These are phyloP conservation scores for Lagopus leucura DNA, from an alignment of 2,113 vertebrate species.

Conservation along the genomic window DNA sequence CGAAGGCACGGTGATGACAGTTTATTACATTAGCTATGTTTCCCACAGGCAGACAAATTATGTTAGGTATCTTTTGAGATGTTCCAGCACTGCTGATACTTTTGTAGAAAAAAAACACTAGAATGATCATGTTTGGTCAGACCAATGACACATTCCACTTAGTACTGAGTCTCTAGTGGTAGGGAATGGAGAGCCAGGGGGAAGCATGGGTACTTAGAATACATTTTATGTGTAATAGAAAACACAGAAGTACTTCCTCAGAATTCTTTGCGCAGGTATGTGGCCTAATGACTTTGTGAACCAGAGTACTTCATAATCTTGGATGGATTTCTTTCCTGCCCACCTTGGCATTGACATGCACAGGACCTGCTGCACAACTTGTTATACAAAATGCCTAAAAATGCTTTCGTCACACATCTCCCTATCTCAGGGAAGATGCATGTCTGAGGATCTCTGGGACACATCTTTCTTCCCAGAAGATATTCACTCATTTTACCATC, in stretches of 20 bases:
- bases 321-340: not conserved
- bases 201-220: not conserved
- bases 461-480: not conserved
- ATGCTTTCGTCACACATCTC: not conserved
- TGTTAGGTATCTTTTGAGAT: not conserved
- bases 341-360: rapidly evolving
- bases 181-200: rapidly evolving
- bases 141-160: not conserved
- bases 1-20: not conserved
- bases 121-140: not conserved
- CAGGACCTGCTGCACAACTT: not conserved
- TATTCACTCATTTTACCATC: not conserved
- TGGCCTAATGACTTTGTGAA: not conserved
- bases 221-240: not conserved
- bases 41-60: not conserved
- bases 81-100: not conserved
- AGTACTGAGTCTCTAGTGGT: not conserved
- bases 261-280: not conserved
- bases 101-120: not conserved
- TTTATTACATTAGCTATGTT: not conserved
- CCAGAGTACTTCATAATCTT: not conserved
- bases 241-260: not conserved
- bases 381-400: not conserved
- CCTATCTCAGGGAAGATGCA: rapidly evolving
- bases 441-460: not conserved